Conservation (phyloP, 2,113 vertebrate genomes). For the Ophiodon elongatus region DNA sequence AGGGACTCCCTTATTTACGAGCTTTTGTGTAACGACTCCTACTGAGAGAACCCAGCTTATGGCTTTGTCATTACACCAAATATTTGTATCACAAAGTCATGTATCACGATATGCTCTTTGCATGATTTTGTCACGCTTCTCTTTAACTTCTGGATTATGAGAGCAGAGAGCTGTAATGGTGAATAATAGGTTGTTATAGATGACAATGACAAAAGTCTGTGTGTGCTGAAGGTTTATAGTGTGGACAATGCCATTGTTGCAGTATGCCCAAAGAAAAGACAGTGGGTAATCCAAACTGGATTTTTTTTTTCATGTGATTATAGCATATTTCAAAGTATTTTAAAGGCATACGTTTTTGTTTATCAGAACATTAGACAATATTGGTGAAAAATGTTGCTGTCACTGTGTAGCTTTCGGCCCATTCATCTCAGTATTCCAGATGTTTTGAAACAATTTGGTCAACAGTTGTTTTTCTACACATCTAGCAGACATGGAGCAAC, state of each 20-base stretch:
- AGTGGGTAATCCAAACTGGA: background rate
- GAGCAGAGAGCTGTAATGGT: background rate
- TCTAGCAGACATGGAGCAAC: background rate
- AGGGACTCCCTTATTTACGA: background rate
- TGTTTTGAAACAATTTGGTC: background rate
- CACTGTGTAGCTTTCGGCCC: background rate
- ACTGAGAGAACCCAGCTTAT: background rate
- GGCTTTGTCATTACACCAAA: constrained; percentile 41
- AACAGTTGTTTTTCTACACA: background rate
- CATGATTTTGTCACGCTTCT: background rate
- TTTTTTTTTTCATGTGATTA: background rate
- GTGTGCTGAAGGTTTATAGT: background rate
- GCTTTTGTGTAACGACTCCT: background rate
- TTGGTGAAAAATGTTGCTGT: background rate
- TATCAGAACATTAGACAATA: background rate
- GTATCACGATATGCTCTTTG: constrained; percentile 24
- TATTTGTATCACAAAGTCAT: constrained; percentile 13
- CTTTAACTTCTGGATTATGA: background rate
- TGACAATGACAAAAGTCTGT: background rate
- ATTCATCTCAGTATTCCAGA: background rate
- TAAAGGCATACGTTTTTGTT: background rate
- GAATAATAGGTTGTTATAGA: constrained; percentile 1
- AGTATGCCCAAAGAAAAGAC: background rate
- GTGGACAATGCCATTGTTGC: background rate
- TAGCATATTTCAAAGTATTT: background rate